Evolutionary conservation across 2,888 invertebrate species (phyloP).

Genomic region (Salpingus planirostris): DNA sequence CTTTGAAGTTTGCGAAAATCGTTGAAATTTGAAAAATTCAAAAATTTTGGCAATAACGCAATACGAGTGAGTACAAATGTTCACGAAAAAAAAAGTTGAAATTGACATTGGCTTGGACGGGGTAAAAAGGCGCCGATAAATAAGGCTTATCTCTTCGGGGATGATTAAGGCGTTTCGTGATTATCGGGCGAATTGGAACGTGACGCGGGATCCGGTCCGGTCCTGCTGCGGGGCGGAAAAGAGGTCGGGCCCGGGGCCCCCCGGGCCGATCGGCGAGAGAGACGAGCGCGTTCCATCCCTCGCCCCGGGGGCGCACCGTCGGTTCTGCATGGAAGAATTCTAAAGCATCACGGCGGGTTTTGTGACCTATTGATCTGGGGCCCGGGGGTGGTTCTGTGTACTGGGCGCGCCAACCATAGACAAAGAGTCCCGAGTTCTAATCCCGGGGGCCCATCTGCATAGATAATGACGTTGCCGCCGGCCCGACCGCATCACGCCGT

Average conservation of each 20-base stretch:
- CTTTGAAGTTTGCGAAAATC: no score
- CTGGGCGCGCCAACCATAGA: conserved; percentile 29
- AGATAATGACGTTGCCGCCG: conserved; percentile 35
- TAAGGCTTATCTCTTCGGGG: no score
- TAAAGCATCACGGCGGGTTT: conserved; percentile 25
- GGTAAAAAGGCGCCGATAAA: no score
- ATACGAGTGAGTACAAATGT: no score
- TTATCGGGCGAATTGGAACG: no score
- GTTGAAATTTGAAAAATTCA: no score
- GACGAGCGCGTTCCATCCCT: conserved; percentile 11
- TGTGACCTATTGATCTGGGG: conserved; percentile 33
- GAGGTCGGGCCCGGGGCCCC: conserved; percentile 1
- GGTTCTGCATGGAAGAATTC: conserved; percentile 26
- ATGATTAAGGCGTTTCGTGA: no score
- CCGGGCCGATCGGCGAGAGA: conserved; percentile 9
- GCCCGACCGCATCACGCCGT: conserved; percentile 21
- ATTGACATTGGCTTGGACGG: no score
- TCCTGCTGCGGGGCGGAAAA: not conserved
- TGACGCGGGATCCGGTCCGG: not conserved
- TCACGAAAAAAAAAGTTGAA: no score
- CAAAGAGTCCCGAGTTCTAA: conserved; percentile 33
- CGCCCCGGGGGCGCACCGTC: conserved; percentile 16
- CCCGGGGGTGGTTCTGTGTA: conserved; percentile 19
- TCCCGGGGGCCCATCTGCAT: conserved; percentile 40
- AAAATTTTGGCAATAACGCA: no score